Evolutionary conservation across 2,113 vertebrate species (phyloP).

Genomic region (Chauna torquata): DNA sequence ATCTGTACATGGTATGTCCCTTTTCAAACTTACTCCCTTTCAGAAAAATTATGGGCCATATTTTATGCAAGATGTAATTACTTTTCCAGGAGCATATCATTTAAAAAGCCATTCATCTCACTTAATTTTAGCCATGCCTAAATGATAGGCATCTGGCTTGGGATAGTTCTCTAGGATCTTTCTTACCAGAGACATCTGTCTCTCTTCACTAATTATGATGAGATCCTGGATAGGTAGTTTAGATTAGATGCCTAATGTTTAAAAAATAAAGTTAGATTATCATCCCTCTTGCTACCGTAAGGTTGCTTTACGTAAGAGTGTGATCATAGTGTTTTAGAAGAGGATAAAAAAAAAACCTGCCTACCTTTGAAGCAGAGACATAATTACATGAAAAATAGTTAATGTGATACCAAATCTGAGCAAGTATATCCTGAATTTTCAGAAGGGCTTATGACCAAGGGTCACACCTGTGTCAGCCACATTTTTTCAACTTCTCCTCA

Average conservation of each 20-base stretch:
- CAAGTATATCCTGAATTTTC: not conserved
- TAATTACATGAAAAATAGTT: not conserved
- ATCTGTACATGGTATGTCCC: not conserved
- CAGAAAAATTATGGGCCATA: not conserved
- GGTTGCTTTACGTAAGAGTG: not conserved
- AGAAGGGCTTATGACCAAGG: not conserved
- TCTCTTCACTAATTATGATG: not conserved
- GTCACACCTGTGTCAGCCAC: not conserved
- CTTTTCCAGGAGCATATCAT: not conserved
- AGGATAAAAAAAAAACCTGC: not conserved
- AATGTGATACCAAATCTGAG: not conserved
- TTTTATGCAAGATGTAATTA: not conserved
- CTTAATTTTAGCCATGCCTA: not conserved
- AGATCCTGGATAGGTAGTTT: not conserved
- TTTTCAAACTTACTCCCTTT: not conserved
- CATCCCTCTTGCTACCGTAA: not conserved
- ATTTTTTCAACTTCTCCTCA: not conserved
- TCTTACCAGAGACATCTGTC: not conserved
- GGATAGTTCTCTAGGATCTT: not conserved
- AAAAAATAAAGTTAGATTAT: not conserved
- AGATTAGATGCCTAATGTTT: not conserved
- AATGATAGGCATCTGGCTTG: not conserved
- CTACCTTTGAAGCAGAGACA: not conserved
- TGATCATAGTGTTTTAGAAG: not conserved
- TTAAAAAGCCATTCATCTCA: not conserved